Evolutionary conservation across 92 coral and sea anemone genomes (phyloP), one percentile per base, ranked within the genome.

Genomic region (Porites lobata): DNA sequence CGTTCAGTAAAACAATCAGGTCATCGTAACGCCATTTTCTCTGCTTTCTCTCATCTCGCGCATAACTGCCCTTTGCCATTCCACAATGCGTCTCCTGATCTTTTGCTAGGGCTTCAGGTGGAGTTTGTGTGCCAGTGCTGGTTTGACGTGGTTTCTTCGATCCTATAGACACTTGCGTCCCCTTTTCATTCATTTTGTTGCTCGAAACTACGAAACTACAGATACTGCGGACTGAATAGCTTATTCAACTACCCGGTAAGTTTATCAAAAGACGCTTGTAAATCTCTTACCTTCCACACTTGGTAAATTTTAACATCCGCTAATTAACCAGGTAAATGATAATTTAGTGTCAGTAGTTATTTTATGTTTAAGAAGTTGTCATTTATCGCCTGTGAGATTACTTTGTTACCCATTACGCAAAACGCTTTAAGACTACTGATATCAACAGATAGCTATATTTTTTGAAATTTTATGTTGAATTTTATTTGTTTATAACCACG

Each of bases 21-120:
- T 72, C 76, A 72, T 72, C 57, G 58, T 72, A 75, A n/a, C 64
- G 65, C 79, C 63, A 75, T 75, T 75, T 75, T 52, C 64, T 75
- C 38, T 75, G 63, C 18, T 75, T 75, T 52, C 73, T 69, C 20
- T 69, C 73, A 69, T 69, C 73, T 69, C 71, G 71, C 71, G 71
- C 71, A 66, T 66, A 66, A 66, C 71, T 66, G 6, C 71, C 71
- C 11, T 66, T 72, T 51, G 58, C 8, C 58, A 72, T 1, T 47
- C 58, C 59, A 72, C 59, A 47, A 13, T 72, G 77, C 7, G 71
- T 66, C 71, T 15, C 71, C 71, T 66, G 26, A 38, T 66, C 71
- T 66, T 66, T 19, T 66, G 22, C 19, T 1, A 10, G 65, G 63
- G 78, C 63, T 74, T 54, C 78, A 74, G 64, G 9, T 74, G 64